A percentile compares a stretch with the other conserved stretches of the same genome.
These are phyloP conservation scores for Perca schrenkii DNA, from an alignment of 2,113 vertebrate species.

Conservation along the genomic window DNA sequence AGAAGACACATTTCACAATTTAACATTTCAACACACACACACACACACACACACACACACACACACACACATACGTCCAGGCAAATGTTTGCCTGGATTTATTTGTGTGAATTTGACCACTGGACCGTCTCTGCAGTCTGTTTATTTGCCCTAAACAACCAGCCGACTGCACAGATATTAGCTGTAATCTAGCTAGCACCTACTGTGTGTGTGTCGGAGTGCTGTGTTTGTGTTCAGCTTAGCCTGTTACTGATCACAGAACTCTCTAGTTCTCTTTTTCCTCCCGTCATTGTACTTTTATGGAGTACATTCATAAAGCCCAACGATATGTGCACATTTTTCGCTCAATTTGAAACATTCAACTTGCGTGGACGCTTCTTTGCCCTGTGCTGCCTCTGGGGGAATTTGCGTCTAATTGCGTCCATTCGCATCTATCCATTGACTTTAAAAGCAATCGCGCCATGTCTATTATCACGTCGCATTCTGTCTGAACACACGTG, in stretches of 20 bases:
- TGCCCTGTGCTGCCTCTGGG: background rate
- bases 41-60: background rate
- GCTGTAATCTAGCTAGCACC: background rate
- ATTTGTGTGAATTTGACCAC: slow-evolving; percentile 3
- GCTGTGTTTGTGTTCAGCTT: background rate
- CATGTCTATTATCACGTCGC: background rate
- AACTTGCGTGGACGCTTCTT: background rate
- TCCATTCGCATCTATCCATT: background rate
- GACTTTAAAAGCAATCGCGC: background rate
- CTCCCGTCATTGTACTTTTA: background rate
- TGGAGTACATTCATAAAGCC: background rate
- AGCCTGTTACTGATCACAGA: background rate
- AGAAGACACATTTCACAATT: background rate
- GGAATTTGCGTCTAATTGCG: background rate
- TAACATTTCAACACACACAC: no score
- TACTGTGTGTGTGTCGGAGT: background rate
- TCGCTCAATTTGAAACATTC: background rate
- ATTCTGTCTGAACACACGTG: background rate
- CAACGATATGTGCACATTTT: no score
- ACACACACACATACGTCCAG: background rate
- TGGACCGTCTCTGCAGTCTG: background rate
- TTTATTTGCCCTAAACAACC: slow-evolving; percentile 3
- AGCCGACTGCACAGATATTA: background rate
- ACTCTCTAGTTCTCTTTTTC: background rate
- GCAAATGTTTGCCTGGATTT: background rate